phyloP scores from a whole-genome alignment of 2,797 vertebrate species.

The Petrocephalus sullivani region DNA sequence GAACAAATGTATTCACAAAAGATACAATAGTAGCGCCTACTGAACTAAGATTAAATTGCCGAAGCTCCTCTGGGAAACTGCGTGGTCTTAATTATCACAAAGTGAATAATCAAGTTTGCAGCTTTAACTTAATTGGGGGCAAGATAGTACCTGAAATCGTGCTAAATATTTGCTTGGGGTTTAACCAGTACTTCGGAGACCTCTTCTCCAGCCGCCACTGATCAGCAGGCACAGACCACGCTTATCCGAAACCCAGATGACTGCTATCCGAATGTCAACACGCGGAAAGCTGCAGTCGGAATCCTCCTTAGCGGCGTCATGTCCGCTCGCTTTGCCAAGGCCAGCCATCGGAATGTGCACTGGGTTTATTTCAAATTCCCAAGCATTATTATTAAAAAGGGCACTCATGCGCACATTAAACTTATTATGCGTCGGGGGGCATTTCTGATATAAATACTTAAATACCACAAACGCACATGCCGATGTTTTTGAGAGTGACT shows the following conservation, averaged over 20 bases:
- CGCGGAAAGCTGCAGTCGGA: background rate
- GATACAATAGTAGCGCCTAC: background rate
- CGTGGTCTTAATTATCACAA: background rate
- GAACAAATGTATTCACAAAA: background rate
- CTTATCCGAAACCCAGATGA: background rate
- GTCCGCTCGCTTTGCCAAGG: background rate
- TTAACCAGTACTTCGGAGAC: background rate
- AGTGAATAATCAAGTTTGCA: background rate
- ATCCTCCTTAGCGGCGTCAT: background rate
- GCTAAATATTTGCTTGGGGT: background rate
- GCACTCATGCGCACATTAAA: background rate
- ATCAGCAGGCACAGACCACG: background rate
- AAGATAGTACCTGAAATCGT: background rate
- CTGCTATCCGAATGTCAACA: background rate
- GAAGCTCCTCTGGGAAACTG: background rate
- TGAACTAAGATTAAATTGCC: background rate
- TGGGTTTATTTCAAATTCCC: background rate
- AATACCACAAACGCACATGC: background rate
- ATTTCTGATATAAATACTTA: background rate
- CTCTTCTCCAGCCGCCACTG: background rate
- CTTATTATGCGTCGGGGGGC: background rate
- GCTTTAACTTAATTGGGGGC: background rate
- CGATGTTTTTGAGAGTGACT: background rate
- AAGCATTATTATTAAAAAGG: background rate
- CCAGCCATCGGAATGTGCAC: background rate